These are phyloP conservation scores for Pomatorhinus ruficollis DNA, from an alignment of 2,113 vertebrate genomes.

Conservation along the genomic window DNA sequence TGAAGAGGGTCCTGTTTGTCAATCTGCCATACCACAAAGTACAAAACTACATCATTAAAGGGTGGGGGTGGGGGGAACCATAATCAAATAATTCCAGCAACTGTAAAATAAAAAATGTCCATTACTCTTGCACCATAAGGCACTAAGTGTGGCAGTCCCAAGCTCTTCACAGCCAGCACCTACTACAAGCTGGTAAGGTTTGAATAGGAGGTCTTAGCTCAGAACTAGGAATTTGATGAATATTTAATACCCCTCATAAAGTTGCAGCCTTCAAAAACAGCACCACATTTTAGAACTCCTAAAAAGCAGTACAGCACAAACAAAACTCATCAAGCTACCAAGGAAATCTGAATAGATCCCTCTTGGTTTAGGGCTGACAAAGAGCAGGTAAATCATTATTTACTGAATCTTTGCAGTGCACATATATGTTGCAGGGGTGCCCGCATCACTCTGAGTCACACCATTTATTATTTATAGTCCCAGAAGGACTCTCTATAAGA, in stretches of 20 bases:
- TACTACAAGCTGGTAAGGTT: not conserved
- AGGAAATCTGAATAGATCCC: not conserved
- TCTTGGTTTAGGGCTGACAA: not conserved
- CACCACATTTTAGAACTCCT: not conserved
- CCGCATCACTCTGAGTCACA: not conserved
- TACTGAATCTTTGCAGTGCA: not conserved
- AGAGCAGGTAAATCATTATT: not conserved
- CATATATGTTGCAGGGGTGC: not conserved
- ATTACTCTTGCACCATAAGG: not conserved
- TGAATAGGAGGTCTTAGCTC: not conserved
- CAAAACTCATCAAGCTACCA: not conserved
- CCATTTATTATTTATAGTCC: slow-evolving; percentile 52
- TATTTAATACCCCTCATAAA: not conserved
- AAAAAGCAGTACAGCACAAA: not conserved
- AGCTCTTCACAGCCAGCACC: not conserved
- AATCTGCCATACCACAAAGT: not conserved
- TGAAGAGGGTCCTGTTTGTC: not conserved
- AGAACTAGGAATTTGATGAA: not conserved
- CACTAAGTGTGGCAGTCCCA: not conserved
- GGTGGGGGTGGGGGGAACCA: not conserved
- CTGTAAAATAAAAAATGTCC: not conserved
- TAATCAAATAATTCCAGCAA: not conserved
- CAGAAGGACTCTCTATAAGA: not conserved
- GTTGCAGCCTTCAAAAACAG: not conserved
- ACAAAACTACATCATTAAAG: not conserved